These are phyloP conservation scores for Allolobophora icterica DNA, from an alignment of 2,888 invertebrate species.

Conservation along the genomic window DNA sequence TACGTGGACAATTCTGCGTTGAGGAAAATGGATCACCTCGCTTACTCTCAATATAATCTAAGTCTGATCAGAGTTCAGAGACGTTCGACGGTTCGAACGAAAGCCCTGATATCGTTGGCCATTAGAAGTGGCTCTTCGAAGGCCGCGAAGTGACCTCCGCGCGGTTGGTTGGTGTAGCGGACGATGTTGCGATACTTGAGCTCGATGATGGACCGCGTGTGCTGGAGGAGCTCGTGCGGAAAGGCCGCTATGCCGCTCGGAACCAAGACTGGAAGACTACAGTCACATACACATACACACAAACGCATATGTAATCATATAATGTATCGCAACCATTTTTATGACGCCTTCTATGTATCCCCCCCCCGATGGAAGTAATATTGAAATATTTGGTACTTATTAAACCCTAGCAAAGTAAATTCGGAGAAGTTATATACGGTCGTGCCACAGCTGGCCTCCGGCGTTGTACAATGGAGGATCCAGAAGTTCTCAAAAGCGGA, in stretches of 20 bases:
- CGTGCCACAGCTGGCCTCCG: too few species aligned
- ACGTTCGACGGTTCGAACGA: conserved; percentile 57
- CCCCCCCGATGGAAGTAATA: too few species aligned
- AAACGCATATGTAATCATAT: too few species aligned
- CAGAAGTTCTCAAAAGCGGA: too few species aligned
- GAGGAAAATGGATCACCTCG: neutral
- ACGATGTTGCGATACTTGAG: conserved; percentile 53
- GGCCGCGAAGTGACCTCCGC: conserved; percentile 82
- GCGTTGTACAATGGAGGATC: too few species aligned
- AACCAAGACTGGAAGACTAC: conserved; percentile 74
- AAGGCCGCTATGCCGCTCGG: conserved; percentile 80
- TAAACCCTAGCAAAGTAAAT: too few species aligned
- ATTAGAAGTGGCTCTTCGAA: conserved; percentile 78
- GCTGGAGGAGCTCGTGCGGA: conserved; percentile 73
- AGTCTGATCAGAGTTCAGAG: neutral
- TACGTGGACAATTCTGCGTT: too few species aligned
- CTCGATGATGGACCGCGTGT: conserved; percentile 61
- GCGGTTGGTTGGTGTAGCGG: conserved; percentile 46
- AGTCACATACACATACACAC: neutral
- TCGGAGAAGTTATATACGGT: too few species aligned
- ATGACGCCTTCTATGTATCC: too few species aligned
- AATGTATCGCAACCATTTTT: too few species aligned
- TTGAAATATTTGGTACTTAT: too few species aligned
- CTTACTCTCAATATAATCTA: neutral
- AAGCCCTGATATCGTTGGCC: conserved; percentile 74